Percentiles rank a stretch among this genome's conserved stretches.
phyloP scores from a whole-genome alignment of 1,140 invertebrate genomes.

The Coelopa frigida region DNA sequence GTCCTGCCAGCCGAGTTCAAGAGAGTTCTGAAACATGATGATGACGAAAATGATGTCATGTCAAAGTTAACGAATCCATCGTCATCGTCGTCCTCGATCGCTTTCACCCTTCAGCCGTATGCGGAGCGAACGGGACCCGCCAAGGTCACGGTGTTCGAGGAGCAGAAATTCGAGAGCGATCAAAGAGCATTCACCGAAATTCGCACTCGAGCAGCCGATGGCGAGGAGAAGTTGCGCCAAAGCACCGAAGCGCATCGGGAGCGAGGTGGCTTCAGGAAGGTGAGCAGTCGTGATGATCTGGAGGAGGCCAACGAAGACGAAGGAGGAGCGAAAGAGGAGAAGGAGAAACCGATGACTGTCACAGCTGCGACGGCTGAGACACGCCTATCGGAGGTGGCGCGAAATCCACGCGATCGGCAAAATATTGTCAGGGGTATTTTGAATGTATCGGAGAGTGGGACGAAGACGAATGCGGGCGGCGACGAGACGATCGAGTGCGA shows the following conservation, averaged over 20 bases:
- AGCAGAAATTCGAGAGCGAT: conserved; percentile 32
- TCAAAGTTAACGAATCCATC: not conserved
- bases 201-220: conserved; percentile 25
- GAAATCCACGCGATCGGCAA: conserved; percentile 42
- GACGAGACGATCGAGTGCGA: conserved; percentile 33
- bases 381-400: conserved; percentile 32
- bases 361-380: conserved; percentile 38
- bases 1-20: conserved; percentile 3
- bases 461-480: conserved; percentile 28
- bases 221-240: conserved; percentile 34
- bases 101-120: conserved; percentile 36
- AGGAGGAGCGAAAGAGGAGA: conserved; percentile 14
- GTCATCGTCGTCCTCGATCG: conserved; percentile 10
- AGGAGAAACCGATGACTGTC: conserved; percentile 36
- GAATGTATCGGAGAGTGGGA: conserved; percentile 43
- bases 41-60: not conserved
- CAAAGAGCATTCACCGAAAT: conserved; percentile 31
- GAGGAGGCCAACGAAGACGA: conserved; percentile 29
- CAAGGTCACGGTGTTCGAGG: conserved; percentile 22
- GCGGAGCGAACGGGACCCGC: conserved; percentile 21
- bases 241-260: conserved; percentile 34
- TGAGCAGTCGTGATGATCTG: conserved; percentile 39
- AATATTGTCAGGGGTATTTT: conserved; percentile 42
- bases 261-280: conserved; percentile 38
- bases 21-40: not conserved